Percentiles rank a stretch among this genome's conserved stretches.
These are phyloP conservation scores for Neostethus bicornis DNA, from an alignment of 2,797 vertebrate species.

Conservation along the genomic window DNA sequence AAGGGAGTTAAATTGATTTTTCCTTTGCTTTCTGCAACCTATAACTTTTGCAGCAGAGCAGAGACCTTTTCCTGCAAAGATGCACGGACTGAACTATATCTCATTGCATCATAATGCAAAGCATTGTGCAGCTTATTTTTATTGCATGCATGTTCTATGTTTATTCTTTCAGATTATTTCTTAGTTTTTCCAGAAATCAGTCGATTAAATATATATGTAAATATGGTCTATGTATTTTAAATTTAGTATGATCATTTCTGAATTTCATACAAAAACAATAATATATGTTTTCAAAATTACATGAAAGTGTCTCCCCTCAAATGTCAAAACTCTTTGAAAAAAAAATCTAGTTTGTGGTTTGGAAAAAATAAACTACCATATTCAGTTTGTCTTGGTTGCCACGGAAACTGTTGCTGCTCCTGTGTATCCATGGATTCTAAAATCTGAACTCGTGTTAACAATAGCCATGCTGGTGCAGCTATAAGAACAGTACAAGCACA, in stretches of 20 bases:
- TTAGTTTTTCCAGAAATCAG: neutral
- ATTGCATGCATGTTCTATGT: neutral
- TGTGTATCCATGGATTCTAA: constrained; percentile 34
- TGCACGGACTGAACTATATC: neutral
- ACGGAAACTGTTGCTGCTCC: constrained; percentile 51
- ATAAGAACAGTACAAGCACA: too few relatives aligned
- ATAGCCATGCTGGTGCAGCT: constrained; percentile 25
- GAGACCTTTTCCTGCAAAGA: neutral
- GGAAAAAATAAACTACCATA: constrained; percentile 30
- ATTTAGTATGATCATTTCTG: neutral
- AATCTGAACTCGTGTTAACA: constrained; percentile 31
- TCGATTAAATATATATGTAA: neutral
- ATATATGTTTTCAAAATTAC: too few relatives aligned
- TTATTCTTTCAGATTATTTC: neutral
- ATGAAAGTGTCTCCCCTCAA: neutral
- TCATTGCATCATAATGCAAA: neutral
- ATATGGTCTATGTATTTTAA: neutral
- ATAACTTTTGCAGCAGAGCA: neutral
- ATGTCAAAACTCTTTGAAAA: constrained; percentile 17
- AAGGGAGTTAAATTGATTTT: neutral
- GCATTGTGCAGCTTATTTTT: neutral
- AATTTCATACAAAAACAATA: neutral
- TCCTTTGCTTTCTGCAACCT: neutral
- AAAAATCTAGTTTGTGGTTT: constrained; percentile 31
- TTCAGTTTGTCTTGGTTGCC: constrained; percentile 55